Base-by-base conservation (phyloP, 2,888 invertebrate species). In the Calameuta filiformis region DNA sequence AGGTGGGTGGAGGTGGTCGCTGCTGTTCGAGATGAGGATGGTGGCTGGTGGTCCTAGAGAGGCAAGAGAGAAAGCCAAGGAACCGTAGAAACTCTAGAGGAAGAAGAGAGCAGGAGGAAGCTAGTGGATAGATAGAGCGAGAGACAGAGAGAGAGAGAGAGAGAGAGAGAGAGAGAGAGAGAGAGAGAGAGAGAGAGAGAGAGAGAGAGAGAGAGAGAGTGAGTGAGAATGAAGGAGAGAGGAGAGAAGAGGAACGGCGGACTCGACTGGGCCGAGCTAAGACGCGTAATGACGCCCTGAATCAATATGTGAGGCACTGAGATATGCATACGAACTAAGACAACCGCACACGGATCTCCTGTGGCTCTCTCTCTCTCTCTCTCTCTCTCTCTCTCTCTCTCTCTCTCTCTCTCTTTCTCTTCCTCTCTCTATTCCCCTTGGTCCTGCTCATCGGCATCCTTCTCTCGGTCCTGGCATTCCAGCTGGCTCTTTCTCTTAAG, bases 301-400 rank as follows among this genome's bases (percentile, higher is more conserved):
- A 91, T 91, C 91, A 91, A 91, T 91, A 91, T 91, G 90, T 91
- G 90, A 91, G 90, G 89, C 90, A 90, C 90, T 90, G 90, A 90
- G 91, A 91, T 91, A 90, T 91, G 91, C 91, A 91, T 91, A 91
- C 90, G 90, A 90, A 90, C 91, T 91, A 91, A 91, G 90, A 90
- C 90, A 90, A 91, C 87, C 90, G 87, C 77, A 74, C 77, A 74
- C 87, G 77, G 37, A 68, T 75, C 56, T 68, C 81, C 83, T 80
- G 79, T 35, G 35, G 68, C 75, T 35, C 74, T 35, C n/a, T 40
- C 68, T 33, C 68, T 40, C n/a, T 74, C 31, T 77, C 69, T 77
- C 40, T 30, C 68, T 68, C 33, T 11, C 30, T 68, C 15, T 33
- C 33, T 33, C 33, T 4, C 33, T 68, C 15, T 35, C n/a, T 40